Base-by-base conservation (phyloP, 35 echinoderm and acorn worm species). In the Eucidaris tribuloides region DNA sequence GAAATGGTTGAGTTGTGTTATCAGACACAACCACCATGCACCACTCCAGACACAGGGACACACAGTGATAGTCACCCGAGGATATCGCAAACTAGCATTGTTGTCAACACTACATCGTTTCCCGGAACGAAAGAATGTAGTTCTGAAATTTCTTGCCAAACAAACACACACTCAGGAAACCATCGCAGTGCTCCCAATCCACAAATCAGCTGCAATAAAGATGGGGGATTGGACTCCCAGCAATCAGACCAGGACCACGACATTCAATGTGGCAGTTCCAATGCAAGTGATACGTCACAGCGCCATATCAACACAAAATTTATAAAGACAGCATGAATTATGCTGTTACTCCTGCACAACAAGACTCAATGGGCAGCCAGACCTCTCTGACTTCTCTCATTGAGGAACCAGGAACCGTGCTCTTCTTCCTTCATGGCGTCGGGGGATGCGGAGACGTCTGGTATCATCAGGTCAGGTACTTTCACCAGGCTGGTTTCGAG, bases 391-490 rank as follows among this genome's bases (percentile, higher is more conserved):
- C 46, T n/a, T 94, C 92, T 5, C 71, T 89, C 20, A 80, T 89
- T 62, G 92, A 89, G 14, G 92, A 94, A 56, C 87, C 87, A 13
- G 79, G 82, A 28, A 52, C 81, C 7, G 86, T 93, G 13, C 20
- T 99, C 9, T 99, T 99, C 72, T 99, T 99, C 57, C 79, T 99
- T 23, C 96, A 99, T 43, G 96, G 96, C 25, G 96, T 99, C 13
- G 96, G 96, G 19, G 96, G 96, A 2, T 86, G 86, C 39, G 77
- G 87, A 32, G 82, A 92, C 22, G 62, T 99, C 9, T 99, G 96
- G 96, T 77, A 78, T 20, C 78, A 90, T 39, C 96, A 99, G 62
- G 52, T 99, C 7, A 23, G 25, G 35, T 93, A 99, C 79, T 93
- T 93, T 66, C 55, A 63, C 18, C 39, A 90, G 7, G 61, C 82